Evolutionary conservation across 2,797 vertebrate species (phyloP), one percentile per base, ranked within the genome.

Genomic region (Tiaroga cobitis): DNA sequence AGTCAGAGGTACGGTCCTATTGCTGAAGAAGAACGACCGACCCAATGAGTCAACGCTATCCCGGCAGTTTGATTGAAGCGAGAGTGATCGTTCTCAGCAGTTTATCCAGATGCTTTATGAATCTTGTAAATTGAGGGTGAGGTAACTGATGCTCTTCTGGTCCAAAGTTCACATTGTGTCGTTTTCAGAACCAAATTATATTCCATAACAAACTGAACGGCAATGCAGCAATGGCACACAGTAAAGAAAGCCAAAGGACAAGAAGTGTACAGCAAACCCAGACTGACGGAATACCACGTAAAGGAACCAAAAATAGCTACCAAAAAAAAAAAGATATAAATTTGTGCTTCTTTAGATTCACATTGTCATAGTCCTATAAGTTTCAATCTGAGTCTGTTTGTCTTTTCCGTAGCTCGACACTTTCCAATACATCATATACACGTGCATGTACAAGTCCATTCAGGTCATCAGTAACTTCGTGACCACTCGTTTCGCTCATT

Each of bases 271-370:
- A 85, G 81, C 77, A 81, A 86, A 85, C 80, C 74, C 69, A 72
- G 82, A 88, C 86, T 34, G 86, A 91, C 87, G 72, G 84, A 84
- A 90, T 87, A 88, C 88, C 73, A 90, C 84, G 79, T 59, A 76
- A 82, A 83, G 82, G 77, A 89, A 87, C 65, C 19, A 86, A 92
- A 46, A 91, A 91, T 85, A 88, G 92, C 84, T 77, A 75, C 84
- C 43, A 43, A 43, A 51, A 83, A 86, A 89, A 59, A 76, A 26
- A 41, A 72, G 89, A 93, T 96, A 96, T 93, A 96, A 96, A 96
- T 80, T 96, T 96, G 95, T 96, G 95, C 95, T 96, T 96, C 92
- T 95, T 95, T 93, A 94, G 93, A 92, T 94, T 92, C 88, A 92
- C 89, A 92, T 93, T 90, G 87, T 91, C 91, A 89, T 91, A 93